Evolutionary conservation across 1,140 invertebrate genomes (phyloP).

Genomic region (Leptinotarsa defecta): DNA sequence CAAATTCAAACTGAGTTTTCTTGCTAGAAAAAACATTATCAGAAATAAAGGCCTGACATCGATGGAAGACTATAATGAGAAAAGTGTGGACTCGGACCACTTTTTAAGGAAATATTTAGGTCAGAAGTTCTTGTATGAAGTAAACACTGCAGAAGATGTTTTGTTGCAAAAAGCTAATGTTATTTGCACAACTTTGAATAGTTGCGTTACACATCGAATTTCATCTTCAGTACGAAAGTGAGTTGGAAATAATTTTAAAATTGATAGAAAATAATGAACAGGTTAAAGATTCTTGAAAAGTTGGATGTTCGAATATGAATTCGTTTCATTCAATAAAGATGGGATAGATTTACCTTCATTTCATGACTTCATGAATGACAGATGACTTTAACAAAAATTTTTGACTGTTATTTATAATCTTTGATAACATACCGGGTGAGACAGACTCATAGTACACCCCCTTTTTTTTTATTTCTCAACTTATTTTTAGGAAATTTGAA

Average conservation of each 20-base stretch:
- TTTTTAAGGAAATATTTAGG: constrained; percentile 36
- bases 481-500: no score
- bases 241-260: constrained; percentile 21
- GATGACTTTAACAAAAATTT: no score
- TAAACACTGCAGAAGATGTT: constrained; percentile 36
- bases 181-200: constrained; percentile 56
- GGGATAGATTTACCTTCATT: neutral
- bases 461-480: no score
- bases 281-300: constrained; percentile 4
- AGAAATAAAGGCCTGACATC: neutral
- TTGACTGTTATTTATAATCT: no score
- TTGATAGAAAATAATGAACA: constrained; percentile 24
- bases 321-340: neutral
- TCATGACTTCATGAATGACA: no score
- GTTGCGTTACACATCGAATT: constrained; percentile 31
- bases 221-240: neutral
- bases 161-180: constrained; percentile 51
- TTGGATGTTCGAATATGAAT: neutral
- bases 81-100: constrained; percentile 12
- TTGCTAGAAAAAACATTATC: constrained; percentile 32
- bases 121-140: constrained; percentile 31
- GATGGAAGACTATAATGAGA: constrained; percentile 1
- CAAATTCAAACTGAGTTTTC: constrained; percentile 24
- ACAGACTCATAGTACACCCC: no score
- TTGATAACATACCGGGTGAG: no score